Percentiles rank a stretch among this genome's conserved stretches.
Evolutionary conservation across 2,797 vertebrate species (phyloP).

Genomic region (Poeciliopsis infans): DNA sequence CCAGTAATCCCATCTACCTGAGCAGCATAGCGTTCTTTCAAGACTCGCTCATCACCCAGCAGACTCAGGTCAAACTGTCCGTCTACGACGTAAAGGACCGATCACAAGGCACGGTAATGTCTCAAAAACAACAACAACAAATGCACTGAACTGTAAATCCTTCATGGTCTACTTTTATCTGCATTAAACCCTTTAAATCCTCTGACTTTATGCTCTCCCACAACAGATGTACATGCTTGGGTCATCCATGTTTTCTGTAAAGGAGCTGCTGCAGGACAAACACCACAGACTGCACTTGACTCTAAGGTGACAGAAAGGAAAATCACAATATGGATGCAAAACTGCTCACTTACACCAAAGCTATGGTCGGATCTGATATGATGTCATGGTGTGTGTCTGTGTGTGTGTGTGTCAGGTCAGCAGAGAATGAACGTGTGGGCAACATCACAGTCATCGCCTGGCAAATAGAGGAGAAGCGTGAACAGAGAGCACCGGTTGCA

Average conservation of each 20-base stretch:
- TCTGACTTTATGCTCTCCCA: constrained; percentile 18
- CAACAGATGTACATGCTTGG: constrained; percentile 97
- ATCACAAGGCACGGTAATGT: constrained; percentile 95
- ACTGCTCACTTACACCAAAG: not conserved
- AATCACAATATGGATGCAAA: not conserved
- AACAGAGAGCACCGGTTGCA: constrained; percentile 88
- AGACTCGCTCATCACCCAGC: constrained; percentile 96
- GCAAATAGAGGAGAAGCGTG: constrained; percentile 95
- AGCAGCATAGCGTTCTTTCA: constrained; percentile 99
- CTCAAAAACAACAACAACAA: not conserved
- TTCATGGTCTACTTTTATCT: not conserved
- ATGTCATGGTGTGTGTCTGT: constrained; percentile 13
- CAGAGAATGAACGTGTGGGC: constrained; percentile 93
- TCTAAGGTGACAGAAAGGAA: constrained; percentile 84
- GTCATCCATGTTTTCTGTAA: constrained; percentile 92
- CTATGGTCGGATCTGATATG: not conserved
- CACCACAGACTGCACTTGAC: constrained; percentile 92
- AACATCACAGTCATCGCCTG: constrained; percentile 97
- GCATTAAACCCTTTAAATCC: constrained; percentile 9
- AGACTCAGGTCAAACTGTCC: constrained; percentile 97
- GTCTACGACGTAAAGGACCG: constrained; percentile 98
- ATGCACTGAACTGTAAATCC: constrained; percentile 1
- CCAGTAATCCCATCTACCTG: constrained; percentile 97
- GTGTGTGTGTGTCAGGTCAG: constrained; percentile 83
- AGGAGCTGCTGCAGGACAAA: constrained; percentile 93